Evolutionary conservation across 1,140 invertebrate genomes (phyloP).

Genomic region (Eriocheir sinensis): DNA sequence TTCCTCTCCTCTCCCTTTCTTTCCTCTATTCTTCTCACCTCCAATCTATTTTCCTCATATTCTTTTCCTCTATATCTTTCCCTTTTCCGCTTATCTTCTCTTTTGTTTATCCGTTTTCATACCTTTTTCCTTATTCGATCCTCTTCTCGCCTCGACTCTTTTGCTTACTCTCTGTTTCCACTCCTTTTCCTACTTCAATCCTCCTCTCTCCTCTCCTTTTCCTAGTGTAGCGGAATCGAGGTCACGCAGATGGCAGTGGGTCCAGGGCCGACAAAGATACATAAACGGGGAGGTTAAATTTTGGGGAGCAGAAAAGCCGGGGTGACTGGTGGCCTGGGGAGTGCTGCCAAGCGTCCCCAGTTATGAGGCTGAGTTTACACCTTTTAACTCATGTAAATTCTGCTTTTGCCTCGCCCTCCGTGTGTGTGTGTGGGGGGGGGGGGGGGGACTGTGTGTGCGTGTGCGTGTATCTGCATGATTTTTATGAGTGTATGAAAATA

Average conservation of each 20-base stretch:
- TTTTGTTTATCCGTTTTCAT: neutral
- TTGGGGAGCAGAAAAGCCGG: no score
- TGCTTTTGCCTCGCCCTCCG: neutral
- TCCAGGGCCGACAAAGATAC: neutral
- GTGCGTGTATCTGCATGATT: slow-evolving; percentile 26
- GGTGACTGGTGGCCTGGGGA: no score
- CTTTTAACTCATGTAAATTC: neutral
- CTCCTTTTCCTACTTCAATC: neutral
- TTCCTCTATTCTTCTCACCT: neutral
- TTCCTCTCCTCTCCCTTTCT: neutral
- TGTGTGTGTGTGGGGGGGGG: neutral
- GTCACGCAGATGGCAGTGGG: no score
- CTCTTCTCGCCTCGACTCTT: neutral
- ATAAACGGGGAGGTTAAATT: no score
- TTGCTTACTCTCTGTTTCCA: neutral
- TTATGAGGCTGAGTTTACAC: neutral
- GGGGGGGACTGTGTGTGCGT: neutral
- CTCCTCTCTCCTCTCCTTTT: neutral
- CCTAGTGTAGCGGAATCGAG: neutral
- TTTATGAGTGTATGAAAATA: neutral
- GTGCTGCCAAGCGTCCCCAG: no score
- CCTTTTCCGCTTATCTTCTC: neutral
- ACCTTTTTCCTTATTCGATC: neutral
- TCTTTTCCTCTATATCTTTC: neutral
- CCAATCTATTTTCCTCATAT: neutral